Conservation (phyloP, 2,113 vertebrate species). For the Rostratula benghalensis region DNA sequence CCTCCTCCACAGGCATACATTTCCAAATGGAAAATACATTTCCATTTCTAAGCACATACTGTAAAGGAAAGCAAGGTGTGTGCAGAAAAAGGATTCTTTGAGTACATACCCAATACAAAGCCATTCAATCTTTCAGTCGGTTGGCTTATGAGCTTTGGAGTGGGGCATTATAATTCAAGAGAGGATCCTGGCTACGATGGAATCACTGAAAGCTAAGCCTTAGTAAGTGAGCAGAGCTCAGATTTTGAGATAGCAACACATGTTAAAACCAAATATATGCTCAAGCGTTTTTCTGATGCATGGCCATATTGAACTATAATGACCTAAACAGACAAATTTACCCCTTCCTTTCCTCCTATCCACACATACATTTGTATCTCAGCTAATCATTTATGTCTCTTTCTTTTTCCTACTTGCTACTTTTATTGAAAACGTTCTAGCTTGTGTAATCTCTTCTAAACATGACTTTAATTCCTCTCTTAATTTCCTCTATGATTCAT, state of each 20-base stretch:
- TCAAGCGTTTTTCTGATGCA: background rate
- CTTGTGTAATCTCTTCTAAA: background rate
- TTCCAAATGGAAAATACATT: background rate
- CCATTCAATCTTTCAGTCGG: background rate
- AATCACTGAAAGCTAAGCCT: background rate
- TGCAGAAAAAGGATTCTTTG: background rate
- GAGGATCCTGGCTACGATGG: background rate
- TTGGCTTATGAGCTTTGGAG: background rate
- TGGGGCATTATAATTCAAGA: background rate
- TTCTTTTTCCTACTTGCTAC: background rate
- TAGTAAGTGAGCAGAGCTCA: background rate
- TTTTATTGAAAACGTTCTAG: background rate
- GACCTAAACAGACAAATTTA: background rate
- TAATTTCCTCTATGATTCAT: background rate
- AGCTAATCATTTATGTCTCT: background rate
- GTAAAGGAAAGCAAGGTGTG: background rate
- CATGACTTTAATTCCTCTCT: background rate
- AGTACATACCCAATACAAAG: background rate
- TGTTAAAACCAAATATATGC: background rate
- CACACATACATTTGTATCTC: background rate
- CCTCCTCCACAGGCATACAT: accelerated
- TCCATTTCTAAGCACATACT: background rate
- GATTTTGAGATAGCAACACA: background rate
- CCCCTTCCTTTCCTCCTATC: background rate
- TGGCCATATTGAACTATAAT: background rate